Evolutionary conservation across 2,113 vertebrate genomes (phyloP), one percentile per base, ranked within the genome.

Genomic region (Oxygymnocypris stewartii): DNA sequence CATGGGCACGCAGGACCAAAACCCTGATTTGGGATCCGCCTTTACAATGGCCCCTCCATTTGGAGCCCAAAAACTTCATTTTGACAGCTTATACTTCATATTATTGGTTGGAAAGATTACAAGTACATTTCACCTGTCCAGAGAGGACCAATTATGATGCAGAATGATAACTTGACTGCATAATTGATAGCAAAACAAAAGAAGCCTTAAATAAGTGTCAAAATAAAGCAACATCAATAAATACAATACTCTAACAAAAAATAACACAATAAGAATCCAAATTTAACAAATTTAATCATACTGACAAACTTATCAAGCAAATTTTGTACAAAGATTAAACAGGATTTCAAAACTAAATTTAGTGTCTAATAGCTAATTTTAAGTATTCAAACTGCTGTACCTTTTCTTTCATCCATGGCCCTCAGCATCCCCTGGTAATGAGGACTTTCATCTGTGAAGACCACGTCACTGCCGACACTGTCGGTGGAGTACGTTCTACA

Each of bases 371-470:
- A 73, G 9, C 37, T 42, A 4, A 1, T 61, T 61, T 61, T 61
- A 61, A 61, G 57, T 59, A 59, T 59, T 23, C 7, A n/a, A 65
- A 82, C 54, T 2, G 28, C 44, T 9, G 28, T 88, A 85, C 94
- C 94, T 95, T 95, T 95, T 87, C 89, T 94, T 91, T 76, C 31
- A 10, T 93, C 93, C 81, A 65, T 92, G 84, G 92, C 54, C 71
- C 4, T 91, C 40, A 95, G 93, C 87, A 88, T 84, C 37, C 91
- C 91, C 79, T 94, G 92, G 84, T 91, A 92, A 79, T 63, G 79
- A 74, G 61, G 84, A 37, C 85, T 49, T 9, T 94, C 93, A 25
- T 95, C 93, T 44, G 91, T 44, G 84, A 94, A 95, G 82, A 95
- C 93, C 42, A 73, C 67, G 14, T 94, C 94, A 85, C 94, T 94